Base-by-base conservation (phyloP, 1,140 invertebrate genomes). In the Zaprionus kolodkinae region DNA sequence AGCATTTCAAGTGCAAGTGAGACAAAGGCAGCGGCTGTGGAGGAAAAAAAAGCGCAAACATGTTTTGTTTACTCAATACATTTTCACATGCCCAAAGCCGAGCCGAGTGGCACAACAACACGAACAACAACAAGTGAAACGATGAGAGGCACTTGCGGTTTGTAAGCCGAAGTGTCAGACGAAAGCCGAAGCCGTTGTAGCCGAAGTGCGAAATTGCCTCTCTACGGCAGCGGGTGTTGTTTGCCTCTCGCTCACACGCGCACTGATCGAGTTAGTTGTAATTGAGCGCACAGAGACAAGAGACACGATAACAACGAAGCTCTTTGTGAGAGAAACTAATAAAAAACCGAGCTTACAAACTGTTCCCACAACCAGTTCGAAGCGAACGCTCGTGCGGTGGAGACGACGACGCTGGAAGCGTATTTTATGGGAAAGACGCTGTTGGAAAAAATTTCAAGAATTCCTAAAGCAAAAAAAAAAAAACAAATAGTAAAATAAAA, bases 321-420 rank as follows among this genome's bases (percentile, higher is more conserved):
- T 82, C 89, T 81, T 91, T 91, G 89, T 91, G 75, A 81, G 76
- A 74, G 76, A 78, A 91, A 87, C 71, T 91, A 79, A 91, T 91
- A 91, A 91, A 91, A 91, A 91, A 89, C 85, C 85, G 66, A 78
- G 74, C 76, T 72, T 63, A 27, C 54, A 74, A 81, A 84, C 77
- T 89, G 82, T 87, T 91, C 78, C 85, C 82, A 91, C 72, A 84
- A 84, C 78, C 82, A 91, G 89, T 91, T 81, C 69, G 50, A 74
- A 80, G 72, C 57, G 56, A 86, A 36, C 72, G 55, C 72, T 81
- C 74, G 80, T 72, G 72, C 80, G 57, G 87, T 83, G 30, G 74
- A 75, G 77, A 72, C 84, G 71, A 66, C 84, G 73, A 62, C 57
- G 45, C 50, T 63, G 61, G 63, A 59, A 7, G 15, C 64, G 33